Evolutionary conservation across 2,113 vertebrate species (phyloP).

Genomic region (Nesoenas mayeri): DNA sequence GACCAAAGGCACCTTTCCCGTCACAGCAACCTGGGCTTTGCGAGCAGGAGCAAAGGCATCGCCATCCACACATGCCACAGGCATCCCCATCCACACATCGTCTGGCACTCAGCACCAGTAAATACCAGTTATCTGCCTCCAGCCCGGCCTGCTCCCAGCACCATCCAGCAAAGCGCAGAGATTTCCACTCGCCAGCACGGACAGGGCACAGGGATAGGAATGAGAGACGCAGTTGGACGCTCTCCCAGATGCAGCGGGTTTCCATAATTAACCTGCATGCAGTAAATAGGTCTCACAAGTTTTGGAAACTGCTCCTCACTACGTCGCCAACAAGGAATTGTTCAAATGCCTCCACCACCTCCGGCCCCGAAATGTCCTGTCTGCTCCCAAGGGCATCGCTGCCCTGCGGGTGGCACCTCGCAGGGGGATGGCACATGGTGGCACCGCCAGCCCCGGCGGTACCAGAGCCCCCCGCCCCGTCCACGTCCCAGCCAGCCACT

Average conservation of each 20-base stretch:
- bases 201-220: not conserved
- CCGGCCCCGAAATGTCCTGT: not conserved
- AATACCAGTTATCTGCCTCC: not conserved
- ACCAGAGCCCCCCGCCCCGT: rapidly evolving
- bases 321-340: not conserved
- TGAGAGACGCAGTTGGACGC: not conserved
- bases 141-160: not conserved
- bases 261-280: constrained; percentile 30
- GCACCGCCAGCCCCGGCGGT: rapidly evolving
- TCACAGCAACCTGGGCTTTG: rapidly evolving
- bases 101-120: not conserved
- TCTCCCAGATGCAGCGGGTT: not conserved
- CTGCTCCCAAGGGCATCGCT: not conserved
- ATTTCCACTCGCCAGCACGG: not conserved
- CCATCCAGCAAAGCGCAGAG: not conserved
- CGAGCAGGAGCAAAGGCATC: not conserved
- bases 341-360: not conserved
- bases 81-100: rapidly evolving
- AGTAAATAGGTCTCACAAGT: not conserved
- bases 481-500: not conserved
- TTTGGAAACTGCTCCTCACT: not conserved
- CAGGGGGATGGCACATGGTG: not conserved
- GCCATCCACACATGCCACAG: rapidly evolving
- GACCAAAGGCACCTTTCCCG: no score
- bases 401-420: not conserved